A percentile compares a stretch with the other conserved stretches of the same genome.
These are phyloP conservation scores for Gerris buenoi DNA, from an alignment of 1,140 invertebrate genomes.

Conservation along the genomic window DNA sequence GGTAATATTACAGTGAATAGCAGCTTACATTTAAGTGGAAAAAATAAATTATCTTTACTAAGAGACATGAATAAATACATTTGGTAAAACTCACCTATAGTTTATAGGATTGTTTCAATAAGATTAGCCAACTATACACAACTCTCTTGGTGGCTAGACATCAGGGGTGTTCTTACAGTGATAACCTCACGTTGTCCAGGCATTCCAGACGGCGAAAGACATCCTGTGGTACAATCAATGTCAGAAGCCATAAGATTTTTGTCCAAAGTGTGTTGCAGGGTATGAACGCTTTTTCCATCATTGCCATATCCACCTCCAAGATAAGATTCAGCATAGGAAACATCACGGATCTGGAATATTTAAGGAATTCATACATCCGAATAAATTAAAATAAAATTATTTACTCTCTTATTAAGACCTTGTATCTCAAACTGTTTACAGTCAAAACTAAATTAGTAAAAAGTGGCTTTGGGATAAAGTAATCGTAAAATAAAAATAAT, in stretches of 20 bases:
- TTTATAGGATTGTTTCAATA: slow-evolving; percentile 5
- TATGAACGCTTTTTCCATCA: slow-evolving; percentile 5
- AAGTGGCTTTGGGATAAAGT: too few species aligned
- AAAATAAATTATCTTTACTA: too few species aligned
- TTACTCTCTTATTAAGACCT: too few species aligned
- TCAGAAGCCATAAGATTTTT: slow-evolving; percentile 15
- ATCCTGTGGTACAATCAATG: slow-evolving; percentile 27
- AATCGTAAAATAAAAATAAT: too few species aligned
- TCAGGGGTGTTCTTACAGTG: slow-evolving; percentile 62
- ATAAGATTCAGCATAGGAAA: slow-evolving; percentile 29
- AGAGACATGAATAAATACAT: not conserved
- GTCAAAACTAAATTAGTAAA: too few species aligned
- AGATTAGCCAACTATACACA: slow-evolving; percentile 47
- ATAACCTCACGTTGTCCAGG: slow-evolving; percentile 48
- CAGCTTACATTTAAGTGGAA: too few species aligned
- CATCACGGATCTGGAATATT: slow-evolving; percentile 13
- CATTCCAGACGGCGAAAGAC: slow-evolving; percentile 23
- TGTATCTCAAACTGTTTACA: too few species aligned
- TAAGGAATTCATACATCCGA: too few species aligned
- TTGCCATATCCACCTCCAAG: slow-evolving; percentile 24
- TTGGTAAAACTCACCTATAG: not conserved
- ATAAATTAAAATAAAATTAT: too few species aligned
- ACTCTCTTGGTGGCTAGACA: slow-evolving; percentile 66
- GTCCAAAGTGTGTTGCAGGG: not conserved
- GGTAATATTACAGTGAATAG: too few species aligned